A percentile compares a stretch with the other conserved stretches of the same genome.
These are phyloP conservation scores for Eufriesea mexicana DNA, from an alignment of 1,140 invertebrate species.

Conservation along the genomic window DNA sequence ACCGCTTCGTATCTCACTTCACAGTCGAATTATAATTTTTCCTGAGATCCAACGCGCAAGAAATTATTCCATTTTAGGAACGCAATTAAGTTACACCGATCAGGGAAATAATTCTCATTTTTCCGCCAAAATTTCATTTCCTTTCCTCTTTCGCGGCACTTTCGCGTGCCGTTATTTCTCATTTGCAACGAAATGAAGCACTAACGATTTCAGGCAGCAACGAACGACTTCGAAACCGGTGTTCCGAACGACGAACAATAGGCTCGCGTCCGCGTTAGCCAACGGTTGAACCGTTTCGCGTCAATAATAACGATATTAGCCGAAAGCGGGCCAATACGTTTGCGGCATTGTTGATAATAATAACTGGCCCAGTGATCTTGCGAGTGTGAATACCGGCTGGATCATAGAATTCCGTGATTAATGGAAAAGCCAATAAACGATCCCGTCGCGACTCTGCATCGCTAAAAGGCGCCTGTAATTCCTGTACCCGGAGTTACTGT, in stretches of 20 bases:
- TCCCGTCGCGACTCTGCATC: conserved; percentile 19
- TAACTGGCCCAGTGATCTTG: conserved; percentile 20
- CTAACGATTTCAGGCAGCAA: too few species aligned
- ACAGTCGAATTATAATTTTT: too few species aligned
- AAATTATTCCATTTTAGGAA: too few species aligned
- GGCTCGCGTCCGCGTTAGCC: background rate
- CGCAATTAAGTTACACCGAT: too few species aligned
- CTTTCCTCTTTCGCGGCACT: too few species aligned
- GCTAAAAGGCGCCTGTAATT: conserved; percentile 36
- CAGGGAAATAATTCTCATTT: too few species aligned
- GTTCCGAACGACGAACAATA: background rate
- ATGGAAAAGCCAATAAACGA: conserved; percentile 48
- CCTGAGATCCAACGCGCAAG: too few species aligned
- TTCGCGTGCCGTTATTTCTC: too few species aligned
- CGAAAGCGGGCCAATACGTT: background rate
- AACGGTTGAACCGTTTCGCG: background rate
- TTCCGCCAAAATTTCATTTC: too few species aligned
- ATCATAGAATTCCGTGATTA: conserved; percentile 46
- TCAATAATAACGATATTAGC: conserved; percentile 28
- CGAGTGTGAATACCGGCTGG: background rate
- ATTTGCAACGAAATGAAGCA: too few species aligned
- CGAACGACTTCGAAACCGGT: background rate
- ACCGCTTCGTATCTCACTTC: too few species aligned
- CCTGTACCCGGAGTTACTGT: conserved; percentile 17
- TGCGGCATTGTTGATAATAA: conserved; percentile 33